Conservation (phyloP, 2,888 invertebrate genomes). For the Carterocephalus palaemon region DNA sequence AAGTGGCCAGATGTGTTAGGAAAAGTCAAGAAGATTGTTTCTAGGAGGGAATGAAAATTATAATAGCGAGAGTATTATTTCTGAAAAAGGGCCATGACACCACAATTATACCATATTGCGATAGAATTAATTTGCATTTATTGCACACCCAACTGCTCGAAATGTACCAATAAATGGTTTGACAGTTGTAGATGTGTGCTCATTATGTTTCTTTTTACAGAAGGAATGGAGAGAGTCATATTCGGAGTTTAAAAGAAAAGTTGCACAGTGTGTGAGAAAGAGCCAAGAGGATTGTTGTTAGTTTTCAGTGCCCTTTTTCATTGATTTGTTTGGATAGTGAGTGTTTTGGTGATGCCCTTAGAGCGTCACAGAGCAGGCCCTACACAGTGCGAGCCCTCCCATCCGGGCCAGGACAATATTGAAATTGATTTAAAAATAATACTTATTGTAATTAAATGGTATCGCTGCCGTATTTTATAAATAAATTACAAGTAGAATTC, state of each 20-base stretch:
- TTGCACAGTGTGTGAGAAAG: slow-evolving; percentile 97
- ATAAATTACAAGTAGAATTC: slow-evolving; percentile 68
- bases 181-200: slow-evolving; percentile 76
- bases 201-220: slow-evolving; percentile 82
- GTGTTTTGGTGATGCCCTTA: slow-evolving; percentile 67
- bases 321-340: slow-evolving; percentile 71
- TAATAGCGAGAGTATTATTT: slow-evolving; percentile 57
- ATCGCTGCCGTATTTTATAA: slow-evolving; percentile 77
- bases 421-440: slow-evolving; percentile 76
- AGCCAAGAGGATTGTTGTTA: slow-evolving; percentile 99
- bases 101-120: slow-evolving; percentile 44
- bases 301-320: slow-evolving; percentile 79
- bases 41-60: slow-evolving; percentile 79
- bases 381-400: slow-evolving; percentile 51
- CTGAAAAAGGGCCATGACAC: slow-evolving; percentile 66
- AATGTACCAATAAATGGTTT: slow-evolving; percentile 35
- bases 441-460: slow-evolving; percentile 76
- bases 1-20: slow-evolving; percentile 98
- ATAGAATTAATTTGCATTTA: slow-evolving; percentile 26
- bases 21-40: slow-evolving; percentile 99
- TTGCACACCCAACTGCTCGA: slow-evolving; percentile 42
- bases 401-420: slow-evolving; percentile 74
- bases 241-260: slow-evolving; percentile 98
- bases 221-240: slow-evolving; percentile 99
- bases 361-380: slow-evolving; percentile 49